Percentiles rank a stretch among this genome's conserved stretches.
These are phyloP conservation scores for Darevskia nairensis DNA, from an alignment of 2,797 vertebrate species.

Conservation along the genomic window DNA sequence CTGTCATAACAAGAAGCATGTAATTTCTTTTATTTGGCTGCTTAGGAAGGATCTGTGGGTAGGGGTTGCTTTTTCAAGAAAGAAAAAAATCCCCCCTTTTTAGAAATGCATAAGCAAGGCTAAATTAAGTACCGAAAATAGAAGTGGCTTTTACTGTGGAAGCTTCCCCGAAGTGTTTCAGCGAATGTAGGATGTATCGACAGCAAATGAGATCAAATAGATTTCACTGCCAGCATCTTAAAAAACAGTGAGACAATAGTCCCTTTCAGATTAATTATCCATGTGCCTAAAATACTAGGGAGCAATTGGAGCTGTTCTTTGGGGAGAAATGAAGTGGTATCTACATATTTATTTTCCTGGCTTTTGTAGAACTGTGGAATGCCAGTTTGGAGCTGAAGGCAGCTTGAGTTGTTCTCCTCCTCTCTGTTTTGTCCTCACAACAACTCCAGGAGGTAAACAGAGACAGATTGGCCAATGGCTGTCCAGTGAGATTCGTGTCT, in stretches of 20 bases:
- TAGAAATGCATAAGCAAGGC: constrained; percentile 54
- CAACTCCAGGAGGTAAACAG: not conserved
- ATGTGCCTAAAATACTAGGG: not conserved
- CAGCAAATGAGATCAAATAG: not conserved
- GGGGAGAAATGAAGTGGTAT: not conserved
- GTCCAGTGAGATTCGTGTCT: too few relatives aligned
- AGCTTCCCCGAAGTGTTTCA: not conserved
- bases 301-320: not conserved
- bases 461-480: not conserved
- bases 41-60: not conserved
- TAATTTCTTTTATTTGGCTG: constrained; percentile 12
- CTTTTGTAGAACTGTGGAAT: not conserved
- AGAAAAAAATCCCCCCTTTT: not conserved
- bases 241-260: not conserved
- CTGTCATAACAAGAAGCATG: constrained; percentile 50
- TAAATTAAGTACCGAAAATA: not conserved
- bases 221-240: not conserved
- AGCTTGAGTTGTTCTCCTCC: not conserved
- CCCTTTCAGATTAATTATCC: not conserved
- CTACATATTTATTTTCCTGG: not conserved
- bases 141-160: not conserved
- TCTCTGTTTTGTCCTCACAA: not conserved
- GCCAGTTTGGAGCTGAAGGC: not conserved
- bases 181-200: not conserved
- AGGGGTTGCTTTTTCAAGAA: not conserved